Evolutionary conservation across 2,113 vertebrate genomes (phyloP).

Genomic region (Protobothrops mucrosquamatus): DNA sequence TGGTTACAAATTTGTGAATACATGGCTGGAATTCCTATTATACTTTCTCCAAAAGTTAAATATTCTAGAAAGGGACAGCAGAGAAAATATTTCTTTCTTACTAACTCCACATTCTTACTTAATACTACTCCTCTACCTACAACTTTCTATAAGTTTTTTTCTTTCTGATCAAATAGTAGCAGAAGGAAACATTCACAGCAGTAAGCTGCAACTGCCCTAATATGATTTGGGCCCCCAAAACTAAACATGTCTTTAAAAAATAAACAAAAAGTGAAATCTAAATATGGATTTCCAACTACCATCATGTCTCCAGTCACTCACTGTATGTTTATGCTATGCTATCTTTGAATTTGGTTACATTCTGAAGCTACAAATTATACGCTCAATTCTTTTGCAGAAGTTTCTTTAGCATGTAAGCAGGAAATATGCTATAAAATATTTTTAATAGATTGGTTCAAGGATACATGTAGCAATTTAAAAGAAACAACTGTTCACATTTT

Average conservation of each 20-base stretch:
- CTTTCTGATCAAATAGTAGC: neutral
- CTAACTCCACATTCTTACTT: neutral
- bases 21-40: neutral
- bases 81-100: neutral
- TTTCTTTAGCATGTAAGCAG: neutral
- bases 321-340: neutral
- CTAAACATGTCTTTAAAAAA: neutral
- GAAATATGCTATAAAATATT: neutral
- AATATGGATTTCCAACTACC: neutral
- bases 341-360: neutral
- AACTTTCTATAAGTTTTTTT: neutral
- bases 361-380: neutral
- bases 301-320: neutral
- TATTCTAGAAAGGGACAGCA: neutral
- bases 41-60: neutral
- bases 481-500: neutral
- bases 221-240: neutral
- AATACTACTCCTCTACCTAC: neutral
- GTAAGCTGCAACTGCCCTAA: neutral
- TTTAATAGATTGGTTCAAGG: neutral
- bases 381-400: neutral
- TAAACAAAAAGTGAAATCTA: neutral
- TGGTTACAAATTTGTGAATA: neutral
- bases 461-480: neutral
- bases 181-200: neutral